phyloP scores from a whole-genome alignment of 2,888 invertebrate species.

The Hybos culiciformis region DNA sequence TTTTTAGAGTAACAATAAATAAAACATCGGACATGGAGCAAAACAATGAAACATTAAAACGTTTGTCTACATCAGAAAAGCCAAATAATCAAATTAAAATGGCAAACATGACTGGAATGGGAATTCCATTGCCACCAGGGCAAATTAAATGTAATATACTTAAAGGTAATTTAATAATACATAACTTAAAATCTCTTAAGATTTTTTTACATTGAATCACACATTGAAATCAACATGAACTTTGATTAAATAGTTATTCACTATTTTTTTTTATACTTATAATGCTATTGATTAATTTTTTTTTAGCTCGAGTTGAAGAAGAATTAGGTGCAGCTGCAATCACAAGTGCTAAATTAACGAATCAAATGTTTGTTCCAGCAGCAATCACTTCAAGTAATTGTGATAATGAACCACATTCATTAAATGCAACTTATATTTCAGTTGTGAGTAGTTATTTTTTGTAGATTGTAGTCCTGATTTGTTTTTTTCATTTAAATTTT shows the following conservation, averaged over 20 bases:
- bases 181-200: neutral
- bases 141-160: constrained; percentile 90
- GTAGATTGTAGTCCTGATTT: constrained; percentile 3
- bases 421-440: constrained; percentile 57
- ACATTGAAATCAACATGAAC: too few relatives aligned
- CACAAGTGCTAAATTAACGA: constrained; percentile 39
- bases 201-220: too few relatives aligned
- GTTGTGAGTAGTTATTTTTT: constrained; percentile 45
- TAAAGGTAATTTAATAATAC: constrained; percentile 49
- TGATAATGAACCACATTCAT: constrained; percentile 32
- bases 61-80: constrained; percentile 46
- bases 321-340: constrained; percentile 28
- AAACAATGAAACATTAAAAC: constrained; percentile 51
- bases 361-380: constrained; percentile 43
- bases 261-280: constrained; percentile 8
- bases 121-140: constrained; percentile 65
- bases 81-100: constrained; percentile 58
- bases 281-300: constrained; percentile 9
- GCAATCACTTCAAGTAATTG: constrained; percentile 30
- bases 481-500: constrained; percentile 6
- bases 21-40: constrained; percentile 40
- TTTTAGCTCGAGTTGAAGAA: constrained; percentile 51
- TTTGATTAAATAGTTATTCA: neutral
- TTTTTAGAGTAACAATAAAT: constrained; percentile 35
- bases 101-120: constrained; percentile 44